Percentiles rank a stretch among this genome's conserved stretches.
Evolutionary conservation across 2,888 invertebrate species (phyloP).

Genomic region (Melikaiella ostensackeni): DNA sequence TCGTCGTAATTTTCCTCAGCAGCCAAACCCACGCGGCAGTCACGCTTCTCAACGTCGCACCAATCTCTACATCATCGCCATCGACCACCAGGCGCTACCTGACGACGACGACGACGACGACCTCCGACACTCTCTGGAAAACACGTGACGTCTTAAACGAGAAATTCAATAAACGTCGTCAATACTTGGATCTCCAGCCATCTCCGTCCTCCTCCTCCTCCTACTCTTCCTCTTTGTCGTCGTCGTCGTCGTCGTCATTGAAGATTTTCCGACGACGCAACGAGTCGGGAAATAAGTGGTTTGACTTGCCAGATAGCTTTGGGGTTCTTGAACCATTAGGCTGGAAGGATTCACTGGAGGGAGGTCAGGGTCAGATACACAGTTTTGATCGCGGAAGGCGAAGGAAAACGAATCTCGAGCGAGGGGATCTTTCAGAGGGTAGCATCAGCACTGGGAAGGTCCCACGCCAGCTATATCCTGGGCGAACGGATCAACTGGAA

Average conservation of each 20-base stretch:
- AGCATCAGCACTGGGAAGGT: neutral
- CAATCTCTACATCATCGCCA: conserved; percentile 22
- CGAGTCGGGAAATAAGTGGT: conserved; percentile 23
- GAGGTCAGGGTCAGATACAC: conserved; percentile 7
- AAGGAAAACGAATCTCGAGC: conserved; percentile 24
- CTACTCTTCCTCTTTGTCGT: conserved; percentile 45
- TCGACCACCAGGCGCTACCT: conserved; percentile 3
- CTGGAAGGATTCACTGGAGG: conserved; percentile 2
- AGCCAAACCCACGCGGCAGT: conserved; percentile 58
- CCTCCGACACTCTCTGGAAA: neutral
- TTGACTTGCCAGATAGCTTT: neutral
- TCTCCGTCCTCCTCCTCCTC: conserved; percentile 38
- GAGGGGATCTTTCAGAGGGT: conserved; percentile 48
- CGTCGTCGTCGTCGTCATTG: conserved; percentile 48
- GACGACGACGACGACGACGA: conserved; percentile 4
- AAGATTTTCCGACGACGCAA: conserved; percentile 41
- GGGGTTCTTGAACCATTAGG: conserved; percentile 20
- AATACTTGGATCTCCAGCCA: neutral
- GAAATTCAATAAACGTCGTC: neutral
- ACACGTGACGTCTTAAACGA: conserved; percentile 1
- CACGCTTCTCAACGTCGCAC: conserved; percentile 64
- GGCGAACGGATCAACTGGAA: neutral
- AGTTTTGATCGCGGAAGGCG: neutral
- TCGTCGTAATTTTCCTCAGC: conserved; percentile 69
- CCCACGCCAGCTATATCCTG: neutral